Conservation (phyloP, 2,113 vertebrate species). For the Miniopterus natalensis region DNA sequence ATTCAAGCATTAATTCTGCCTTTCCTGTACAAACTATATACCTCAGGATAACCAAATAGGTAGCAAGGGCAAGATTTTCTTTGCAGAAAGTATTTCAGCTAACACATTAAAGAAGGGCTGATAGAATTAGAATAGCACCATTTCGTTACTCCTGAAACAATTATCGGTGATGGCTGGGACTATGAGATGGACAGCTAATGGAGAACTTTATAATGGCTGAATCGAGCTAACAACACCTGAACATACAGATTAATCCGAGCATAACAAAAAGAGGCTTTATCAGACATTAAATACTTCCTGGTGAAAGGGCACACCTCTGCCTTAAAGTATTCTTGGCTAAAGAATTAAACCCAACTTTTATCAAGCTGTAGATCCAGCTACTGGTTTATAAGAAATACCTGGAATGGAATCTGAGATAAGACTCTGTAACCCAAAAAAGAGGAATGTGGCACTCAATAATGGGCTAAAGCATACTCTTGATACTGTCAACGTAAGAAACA, state of each 20-base stretch:
- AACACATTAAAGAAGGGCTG: background rate
- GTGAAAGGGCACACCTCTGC: background rate
- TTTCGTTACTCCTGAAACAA: background rate
- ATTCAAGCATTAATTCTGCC: slow-evolving; percentile 10
- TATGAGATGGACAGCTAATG: background rate
- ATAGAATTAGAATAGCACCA: background rate
- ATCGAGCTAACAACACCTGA: background rate
- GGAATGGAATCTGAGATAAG: background rate
- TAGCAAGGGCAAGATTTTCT: slow-evolving; percentile 15
- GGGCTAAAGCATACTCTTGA: background rate
- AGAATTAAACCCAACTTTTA: background rate
- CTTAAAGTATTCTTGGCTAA: slow-evolving; percentile 28
- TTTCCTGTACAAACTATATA: background rate
- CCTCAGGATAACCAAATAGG: background rate
- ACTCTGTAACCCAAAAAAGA: background rate
- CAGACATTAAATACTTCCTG: background rate
- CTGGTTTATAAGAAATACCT: background rate
- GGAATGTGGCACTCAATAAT: background rate
- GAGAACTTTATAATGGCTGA: background rate
- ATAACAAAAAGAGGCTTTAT: background rate
- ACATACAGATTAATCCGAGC: background rate
- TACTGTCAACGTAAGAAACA: background rate
- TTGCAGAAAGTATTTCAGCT: background rate
- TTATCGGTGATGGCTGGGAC: background rate
- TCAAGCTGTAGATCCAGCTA: background rate